These are phyloP conservation scores for Octodon degus DNA, from an alignment of 2,113 vertebrate genomes.

Conservation along the genomic window DNA sequence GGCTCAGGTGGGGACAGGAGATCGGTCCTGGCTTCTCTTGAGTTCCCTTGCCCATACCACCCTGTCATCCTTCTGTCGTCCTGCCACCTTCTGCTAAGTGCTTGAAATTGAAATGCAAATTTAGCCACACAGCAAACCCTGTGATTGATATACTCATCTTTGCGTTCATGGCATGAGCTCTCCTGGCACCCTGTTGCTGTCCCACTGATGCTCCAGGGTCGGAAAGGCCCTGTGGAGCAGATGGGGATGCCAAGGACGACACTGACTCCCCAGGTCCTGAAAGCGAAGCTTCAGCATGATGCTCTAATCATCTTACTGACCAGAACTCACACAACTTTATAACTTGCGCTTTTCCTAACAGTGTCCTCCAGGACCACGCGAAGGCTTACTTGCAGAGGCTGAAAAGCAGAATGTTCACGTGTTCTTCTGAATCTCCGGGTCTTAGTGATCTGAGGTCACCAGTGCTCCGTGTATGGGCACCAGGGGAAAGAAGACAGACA, in stretches of 20 bases:
- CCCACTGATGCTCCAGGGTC: background rate
- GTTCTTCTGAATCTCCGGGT: background rate
- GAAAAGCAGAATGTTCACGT: background rate
- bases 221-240: rapidly evolving
- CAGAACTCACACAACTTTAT: background rate
- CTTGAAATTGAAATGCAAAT: background rate
- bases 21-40: background rate
- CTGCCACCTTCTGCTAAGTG: background rate
- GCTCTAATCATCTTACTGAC: no score
- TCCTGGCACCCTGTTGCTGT: no score
- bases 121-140: background rate
- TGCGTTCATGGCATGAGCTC: rapidly evolving
- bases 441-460: background rate
- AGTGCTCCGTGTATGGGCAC: background rate
- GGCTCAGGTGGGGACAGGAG: background rate
- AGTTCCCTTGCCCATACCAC: background rate
- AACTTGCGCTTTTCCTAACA: background rate
- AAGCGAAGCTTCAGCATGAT: background rate
- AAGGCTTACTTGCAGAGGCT: background rate
- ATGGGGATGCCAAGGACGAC: rapidly evolving
- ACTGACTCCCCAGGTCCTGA: background rate
- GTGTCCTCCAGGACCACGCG: background rate
- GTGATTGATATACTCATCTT: rapidly evolving
- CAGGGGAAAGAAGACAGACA: background rate
- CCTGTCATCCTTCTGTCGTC: background rate